Base-by-base conservation (phyloP, 2,113 vertebrate genomes). In the Orientallactaga bullata region DNA sequence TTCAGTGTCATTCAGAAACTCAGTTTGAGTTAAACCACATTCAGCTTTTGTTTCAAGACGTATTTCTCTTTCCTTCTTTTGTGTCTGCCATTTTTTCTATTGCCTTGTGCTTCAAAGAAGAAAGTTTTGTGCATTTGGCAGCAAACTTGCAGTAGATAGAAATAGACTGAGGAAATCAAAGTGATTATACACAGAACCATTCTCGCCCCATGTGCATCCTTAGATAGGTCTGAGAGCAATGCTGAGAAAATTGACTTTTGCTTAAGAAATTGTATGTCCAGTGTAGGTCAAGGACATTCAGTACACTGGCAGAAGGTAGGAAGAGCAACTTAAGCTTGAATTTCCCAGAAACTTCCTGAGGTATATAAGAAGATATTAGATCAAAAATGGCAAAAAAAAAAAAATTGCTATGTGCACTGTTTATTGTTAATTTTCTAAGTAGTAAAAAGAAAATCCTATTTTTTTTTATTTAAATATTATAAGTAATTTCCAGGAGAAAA, bases 81-180 rank as follows among this genome's bases (percentile, higher is more conserved):
- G 42, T 55, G 23, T 89, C 89, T 94, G 63, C 85, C 65, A 76
- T 95, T 73, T 78, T 89, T 88, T 88, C 89, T 92, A 10, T 95
- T 91, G 92, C 89, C n/a, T 90, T 73, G 60, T 76, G 72, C 86
- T 93, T 95, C 65, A 78, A 84, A 81, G 55, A n/a, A 81, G 68
- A 90, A 92, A 87, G 89, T 86, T 91, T 85, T 92, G 82, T 94
- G 71, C 58, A 60, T 87, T 93, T 96, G 93, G 90, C 90, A 77
- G 66, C 32, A 39, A 66, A 20, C 76, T 85, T 68, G 60, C 42
- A 83, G 71, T 63, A 94, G 96, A 94, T 58, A 95, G 83, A 93
- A 95, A 91, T 39, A 37, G 80, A 80, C 66, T 85, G 60, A 93
- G 79, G 88, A 94, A 96, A 96, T 93, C 86, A 96, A 95, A 94